Evolutionary conservation across 2,888 invertebrate genomes (phyloP).

Genomic region (Zygogramma bicolorata): DNA sequence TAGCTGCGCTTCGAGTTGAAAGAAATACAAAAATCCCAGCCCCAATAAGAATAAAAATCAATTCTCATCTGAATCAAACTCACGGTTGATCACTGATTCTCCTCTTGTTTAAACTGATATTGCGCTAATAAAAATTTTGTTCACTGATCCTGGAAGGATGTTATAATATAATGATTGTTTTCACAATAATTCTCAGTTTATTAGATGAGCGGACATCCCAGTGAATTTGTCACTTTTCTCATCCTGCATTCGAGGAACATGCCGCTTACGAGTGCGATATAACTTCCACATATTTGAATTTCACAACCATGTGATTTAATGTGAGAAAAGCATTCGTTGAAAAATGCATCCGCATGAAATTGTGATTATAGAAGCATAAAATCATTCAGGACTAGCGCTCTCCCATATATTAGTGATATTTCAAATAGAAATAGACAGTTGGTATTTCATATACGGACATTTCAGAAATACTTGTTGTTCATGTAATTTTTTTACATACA

Average conservation of each 20-base stretch:
- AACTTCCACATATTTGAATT: conserved; percentile 1
- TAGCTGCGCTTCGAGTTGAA: too few relatives aligned
- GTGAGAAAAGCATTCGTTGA: background rate
- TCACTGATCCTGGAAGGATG: too few relatives aligned
- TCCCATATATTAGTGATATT: background rate
- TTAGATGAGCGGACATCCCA: background rate
- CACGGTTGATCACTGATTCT: too few relatives aligned
- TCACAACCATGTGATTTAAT: background rate
- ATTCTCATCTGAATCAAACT: too few relatives aligned
- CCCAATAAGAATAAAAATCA: too few relatives aligned
- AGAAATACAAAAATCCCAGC: too few relatives aligned
- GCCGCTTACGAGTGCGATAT: background rate
- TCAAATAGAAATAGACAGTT: background rate
- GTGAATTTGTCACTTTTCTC: background rate
- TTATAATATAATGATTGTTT: too few relatives aligned
- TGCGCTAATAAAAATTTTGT: too few relatives aligned
- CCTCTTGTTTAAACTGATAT: too few relatives aligned
- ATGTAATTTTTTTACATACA: background rate
- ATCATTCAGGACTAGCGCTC: background rate
- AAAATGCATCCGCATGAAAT: background rate
- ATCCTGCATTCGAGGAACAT: background rate
- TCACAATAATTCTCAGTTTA: too few relatives aligned
- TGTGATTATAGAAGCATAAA: background rate
- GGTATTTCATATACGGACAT: conserved; percentile 5
- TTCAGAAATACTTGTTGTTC: background rate